Evolutionary conservation across 2,113 vertebrate genomes (phyloP), one percentile per base, ranked within the genome.

Genomic region (Perca schrenkii): DNA sequence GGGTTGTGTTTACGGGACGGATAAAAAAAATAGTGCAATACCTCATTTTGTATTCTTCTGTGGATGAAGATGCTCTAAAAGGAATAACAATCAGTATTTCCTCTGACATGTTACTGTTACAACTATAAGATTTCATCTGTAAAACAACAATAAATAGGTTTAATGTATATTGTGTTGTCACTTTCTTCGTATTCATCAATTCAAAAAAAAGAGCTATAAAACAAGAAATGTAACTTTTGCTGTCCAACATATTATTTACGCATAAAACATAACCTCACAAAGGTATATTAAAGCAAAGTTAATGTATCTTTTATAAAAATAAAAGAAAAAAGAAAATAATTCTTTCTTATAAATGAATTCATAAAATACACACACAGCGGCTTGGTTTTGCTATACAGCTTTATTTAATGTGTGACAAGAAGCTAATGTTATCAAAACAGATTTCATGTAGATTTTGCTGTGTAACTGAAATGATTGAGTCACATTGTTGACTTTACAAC

Each of bases 111-210:
- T 83, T 73, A 85, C 72, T 0, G 71, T 12, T 63, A 74, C 69
- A 60, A 36, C n/a, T 34, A 15, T 64, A 61, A 84, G 25, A 3
- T 40, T 56, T 21, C 28, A n/a, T 22, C n/a, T 63, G 22, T 64
- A 46, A 67, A 62, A 50, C 10, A 61, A 28, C 65, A 84, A 87
- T 84, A 87, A 83, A 87, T 0, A 15, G 4, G 7, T 77, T 34
- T 17, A 73, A 63, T 25, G 63, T 77, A 53, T 53, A 22, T 60
- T 71, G 1, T 12, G 4, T 17, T 13, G 10, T 64, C 2, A 52
- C 7, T 75, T 19, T 74, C 8, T 52, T 68, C 0, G 28, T 36
- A 16, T 62, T 63, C 6, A 49, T 70, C 8, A 47, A 14, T 57
- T 57, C 12, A 1, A 28, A 49, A 21, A 21, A 57, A 58, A 28